Percentiles rank a stretch among this genome's conserved stretches.
Conservation (phyloP, 1,140 invertebrate genomes). For the Acyrthosiphon pisum region DNA sequence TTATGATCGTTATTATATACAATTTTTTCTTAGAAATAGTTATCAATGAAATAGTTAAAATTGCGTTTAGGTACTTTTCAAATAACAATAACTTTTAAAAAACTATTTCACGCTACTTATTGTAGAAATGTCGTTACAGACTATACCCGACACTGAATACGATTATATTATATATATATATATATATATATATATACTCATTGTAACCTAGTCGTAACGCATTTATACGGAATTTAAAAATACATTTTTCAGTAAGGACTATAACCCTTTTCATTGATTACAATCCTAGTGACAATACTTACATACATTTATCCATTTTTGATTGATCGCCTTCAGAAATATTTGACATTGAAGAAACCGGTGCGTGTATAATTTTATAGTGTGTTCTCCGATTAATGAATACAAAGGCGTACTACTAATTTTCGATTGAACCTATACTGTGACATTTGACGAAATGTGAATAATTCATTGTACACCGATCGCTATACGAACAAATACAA, state of each 20-base stretch:
- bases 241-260: background rate
- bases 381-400: background rate
- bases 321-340: conserved; percentile 12
- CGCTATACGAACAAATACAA: background rate
- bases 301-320: background rate
- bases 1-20: background rate
- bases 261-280: conserved; percentile 9
- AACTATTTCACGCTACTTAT: background rate
- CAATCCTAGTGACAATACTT: background rate
- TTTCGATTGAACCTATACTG: background rate
- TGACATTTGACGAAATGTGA: conserved; percentile 13
- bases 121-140: background rate
- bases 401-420: background rate
- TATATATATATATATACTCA: no score
- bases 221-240: conserved; percentile 21
- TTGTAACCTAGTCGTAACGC: background rate
- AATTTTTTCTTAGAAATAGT: background rate
- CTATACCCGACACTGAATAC: background rate
- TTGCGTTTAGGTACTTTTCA: background rate
- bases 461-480: background rate
- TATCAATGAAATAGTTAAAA: conserved; percentile 3
- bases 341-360: conserved; percentile 11
- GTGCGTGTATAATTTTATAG: background rate
- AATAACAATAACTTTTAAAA: background rate
- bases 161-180: background rate